Percentiles rank a stretch among this genome's conserved stretches.
phyloP scores from a whole-genome alignment of 2,797 vertebrate species.

The Sebastes iracundus region DNA sequence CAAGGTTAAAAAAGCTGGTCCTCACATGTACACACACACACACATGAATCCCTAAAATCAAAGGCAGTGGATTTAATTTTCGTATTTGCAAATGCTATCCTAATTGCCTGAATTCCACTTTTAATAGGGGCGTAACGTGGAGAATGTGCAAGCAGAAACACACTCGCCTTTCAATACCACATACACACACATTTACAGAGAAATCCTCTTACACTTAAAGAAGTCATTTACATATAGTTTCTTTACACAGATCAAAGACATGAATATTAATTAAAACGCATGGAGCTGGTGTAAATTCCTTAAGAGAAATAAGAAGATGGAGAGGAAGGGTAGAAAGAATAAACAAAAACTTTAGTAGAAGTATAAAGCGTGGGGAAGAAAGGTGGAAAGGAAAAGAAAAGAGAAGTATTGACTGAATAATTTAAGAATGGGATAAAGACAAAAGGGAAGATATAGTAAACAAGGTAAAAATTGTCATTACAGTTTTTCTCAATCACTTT shows the following conservation, averaged over 20 bases:
- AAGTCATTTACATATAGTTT: slow-evolving; percentile 18
- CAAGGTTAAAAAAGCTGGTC: background rate
- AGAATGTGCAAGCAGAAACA: background rate
- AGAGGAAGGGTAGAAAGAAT: too few species aligned
- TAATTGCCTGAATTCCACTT: slow-evolving; percentile 3
- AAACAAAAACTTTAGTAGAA: background rate
- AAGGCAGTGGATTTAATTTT: background rate
- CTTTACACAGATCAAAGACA: background rate
- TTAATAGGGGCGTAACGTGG: background rate
- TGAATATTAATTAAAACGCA: slow-evolving; percentile 13
- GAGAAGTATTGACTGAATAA: background rate
- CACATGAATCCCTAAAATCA: background rate
- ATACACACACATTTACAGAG: background rate
- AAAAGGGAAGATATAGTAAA: background rate
- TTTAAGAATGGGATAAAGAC: background rate
- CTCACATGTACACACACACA: background rate
- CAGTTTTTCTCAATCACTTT: too few species aligned
- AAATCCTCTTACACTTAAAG: slow-evolving; percentile 3
- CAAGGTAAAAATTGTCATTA: background rate
- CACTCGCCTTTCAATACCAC: too few species aligned
- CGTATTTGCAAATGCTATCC: background rate
- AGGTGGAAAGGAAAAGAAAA: background rate
- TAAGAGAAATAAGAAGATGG: background rate
- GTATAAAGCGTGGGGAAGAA: background rate
- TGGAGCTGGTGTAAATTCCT: background rate